These are phyloP conservation scores for Drosophila phalerata DNA, from an alignment of 2,888 invertebrate genomes.

Conservation along the genomic window DNA sequence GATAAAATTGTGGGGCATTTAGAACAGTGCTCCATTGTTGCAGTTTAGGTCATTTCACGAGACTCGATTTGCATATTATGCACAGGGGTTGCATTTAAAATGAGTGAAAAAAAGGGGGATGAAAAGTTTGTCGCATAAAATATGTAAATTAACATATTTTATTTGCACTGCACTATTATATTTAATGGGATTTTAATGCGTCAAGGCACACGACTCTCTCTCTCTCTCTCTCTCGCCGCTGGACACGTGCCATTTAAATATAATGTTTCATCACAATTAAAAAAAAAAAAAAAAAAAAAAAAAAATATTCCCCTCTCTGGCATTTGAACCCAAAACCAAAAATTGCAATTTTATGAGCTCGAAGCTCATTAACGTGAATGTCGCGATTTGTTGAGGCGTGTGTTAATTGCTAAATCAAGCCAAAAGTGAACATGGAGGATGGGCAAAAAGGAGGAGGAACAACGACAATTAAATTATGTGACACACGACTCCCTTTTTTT, in stretches of 20 bases:
- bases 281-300: conserved; percentile 2
- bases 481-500: conserved; percentile 9
- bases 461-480: conserved; percentile 71
- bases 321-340: conserved; percentile 19
- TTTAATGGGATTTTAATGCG: conserved; percentile 69
- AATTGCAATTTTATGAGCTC: conserved; percentile 66
- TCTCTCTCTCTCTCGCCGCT: too few relatives aligned
- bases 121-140: conserved; percentile 42
- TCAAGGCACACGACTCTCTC: conserved; percentile 10
- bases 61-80: conserved; percentile 40
- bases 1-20: background rate
- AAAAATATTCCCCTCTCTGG: background rate
- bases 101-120: background rate
- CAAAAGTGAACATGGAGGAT: conserved; percentile 38
- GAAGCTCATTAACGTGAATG: conserved; percentile 49
- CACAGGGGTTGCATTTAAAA: conserved; percentile 5
- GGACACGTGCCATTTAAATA: conserved; percentile 49
- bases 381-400: conserved; percentile 48
- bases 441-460: background rate
- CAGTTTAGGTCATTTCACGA: background rate
- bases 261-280: conserved; percentile 10
- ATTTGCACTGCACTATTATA: conserved; percentile 60
- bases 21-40: background rate
- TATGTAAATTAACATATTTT: conserved; percentile 72
- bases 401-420: conserved; percentile 75